Base-by-base conservation (phyloP, 2,113 vertebrate species). In the Procavia capensis region DNA sequence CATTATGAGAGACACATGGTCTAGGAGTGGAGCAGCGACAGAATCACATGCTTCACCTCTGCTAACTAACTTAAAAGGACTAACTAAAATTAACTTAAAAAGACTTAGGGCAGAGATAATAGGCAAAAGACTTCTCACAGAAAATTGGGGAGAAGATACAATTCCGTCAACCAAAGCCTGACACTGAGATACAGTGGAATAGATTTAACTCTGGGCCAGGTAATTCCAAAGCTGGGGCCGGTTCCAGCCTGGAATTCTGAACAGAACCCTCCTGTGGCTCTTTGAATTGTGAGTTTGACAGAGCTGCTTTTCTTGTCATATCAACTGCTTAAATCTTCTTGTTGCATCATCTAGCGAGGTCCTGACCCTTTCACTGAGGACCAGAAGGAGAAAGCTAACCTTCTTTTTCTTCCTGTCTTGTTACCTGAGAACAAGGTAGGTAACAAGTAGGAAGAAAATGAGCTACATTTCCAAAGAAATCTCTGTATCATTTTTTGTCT, bases 1-100 rank as follows among this genome's bases (percentile, higher is more conserved):
- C 31, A 16, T 36, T 17, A 39, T 0, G 3, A 22, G n/a, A 36
- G 29, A n/a, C 0, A 2, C 0, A 6, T 0, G 0, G 3, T 1
- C 13, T 25, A 11, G 16, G 50, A 4, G 27, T 17, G 84, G 9
- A 24, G 34, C 16, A 47, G 14, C 29, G 47, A 19, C 11, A 47
- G 45, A 80, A 27, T 43, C 20, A 14, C 0, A 2, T 7, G 20
- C 27, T 57, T 27, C 8, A 36, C 6, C 2, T 3, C 7, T 14
- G 24, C 16, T 54, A 45, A 25, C 59, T 43, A 9, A 80, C 4
- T 63, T 39, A 64, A n/a, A n/a, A n/a, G n/a, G n/a, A 25, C 59
- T 43, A 9, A 80, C 4, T 63, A 31, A 64, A 74, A 29, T 11
- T 9, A 16, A 13, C 16, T 25, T 75, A 78, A 92, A 68, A 5